Conservation (phyloP, 2,888 invertebrate genomes). For the Scrobipalpa costella region DNA sequence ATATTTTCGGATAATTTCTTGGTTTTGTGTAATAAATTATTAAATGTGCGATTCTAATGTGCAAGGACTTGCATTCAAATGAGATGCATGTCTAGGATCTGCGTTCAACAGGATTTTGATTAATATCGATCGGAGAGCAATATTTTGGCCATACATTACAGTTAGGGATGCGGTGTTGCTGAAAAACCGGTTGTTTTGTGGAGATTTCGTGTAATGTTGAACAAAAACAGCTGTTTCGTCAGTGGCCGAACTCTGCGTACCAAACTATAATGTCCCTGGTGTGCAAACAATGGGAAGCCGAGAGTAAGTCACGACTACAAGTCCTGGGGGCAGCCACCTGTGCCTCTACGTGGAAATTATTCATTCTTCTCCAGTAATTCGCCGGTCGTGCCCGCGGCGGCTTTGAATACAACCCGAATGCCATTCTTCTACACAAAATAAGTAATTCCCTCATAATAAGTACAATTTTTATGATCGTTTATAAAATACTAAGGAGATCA, state of each 20-base stretch:
- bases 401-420: constrained; percentile 42
- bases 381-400: constrained; percentile 53
- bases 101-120: too few relatives aligned
- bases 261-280: neutral
- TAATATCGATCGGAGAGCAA: too few relatives aligned
- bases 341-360: constrained; percentile 59
- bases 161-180: too few relatives aligned
- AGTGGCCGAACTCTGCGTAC: neutral
- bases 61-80: too few relatives aligned
- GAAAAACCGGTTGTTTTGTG: too few relatives aligned
- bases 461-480: neutral
- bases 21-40: too few relatives aligned
- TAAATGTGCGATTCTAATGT: too few relatives aligned
- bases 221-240: neutral
- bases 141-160: too few relatives aligned
- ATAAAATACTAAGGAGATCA: constrained; percentile 18
- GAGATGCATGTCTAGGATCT: too few relatives aligned
- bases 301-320: constrained; percentile 73
- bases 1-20: too few relatives aligned
- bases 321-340: constrained; percentile 73
- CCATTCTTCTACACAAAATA: constrained; percentile 27
- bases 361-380: constrained; percentile 59
- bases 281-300: constrained; percentile 52
- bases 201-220: too few relatives aligned
- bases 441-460: constrained; percentile 19